A percentile compares a stretch with the other conserved stretches of the same genome.
These are phyloP conservation scores for Gymnobelideus leadbeateri DNA, from an alignment of 2,113 vertebrate genomes.

Conservation along the genomic window DNA sequence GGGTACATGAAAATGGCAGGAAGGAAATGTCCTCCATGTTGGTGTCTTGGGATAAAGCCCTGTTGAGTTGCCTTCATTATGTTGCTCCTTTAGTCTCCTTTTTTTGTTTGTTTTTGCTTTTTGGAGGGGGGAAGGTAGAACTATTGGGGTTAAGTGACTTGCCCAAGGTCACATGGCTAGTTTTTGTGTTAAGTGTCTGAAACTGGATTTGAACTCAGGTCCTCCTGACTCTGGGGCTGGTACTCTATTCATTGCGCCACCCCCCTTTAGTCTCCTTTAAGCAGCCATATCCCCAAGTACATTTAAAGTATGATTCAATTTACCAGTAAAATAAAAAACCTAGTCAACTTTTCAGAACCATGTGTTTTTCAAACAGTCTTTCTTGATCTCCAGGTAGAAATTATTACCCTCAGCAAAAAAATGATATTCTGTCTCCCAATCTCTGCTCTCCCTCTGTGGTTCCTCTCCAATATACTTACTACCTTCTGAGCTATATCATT, in stretches of 20 bases:
- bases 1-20: background rate
- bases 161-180: too few species aligned
- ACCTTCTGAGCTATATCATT: background rate
- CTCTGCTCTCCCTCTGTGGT: background rate
- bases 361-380: too few species aligned
- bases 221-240: too few species aligned
- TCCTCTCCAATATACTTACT: background rate
- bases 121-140: too few species aligned
- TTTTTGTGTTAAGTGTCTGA: too few species aligned
- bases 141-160: too few species aligned
- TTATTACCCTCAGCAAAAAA: background rate
- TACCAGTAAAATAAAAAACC: background rate
- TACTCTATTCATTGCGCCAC: too few species aligned
- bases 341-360: background rate
- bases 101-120: too few species aligned
- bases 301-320: background rate
- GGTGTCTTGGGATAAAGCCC: background rate
- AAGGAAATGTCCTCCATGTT: background rate
- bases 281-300: background rate
- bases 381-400: too few species aligned
- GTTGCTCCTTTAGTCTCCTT: background rate
- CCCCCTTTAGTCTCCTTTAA: background rate
- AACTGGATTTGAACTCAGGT: too few species aligned
- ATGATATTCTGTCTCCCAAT: background rate
- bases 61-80: background rate